phyloP scores from a whole-genome alignment of 2,113 vertebrate species.

The Etheostoma spectabile region DNA sequence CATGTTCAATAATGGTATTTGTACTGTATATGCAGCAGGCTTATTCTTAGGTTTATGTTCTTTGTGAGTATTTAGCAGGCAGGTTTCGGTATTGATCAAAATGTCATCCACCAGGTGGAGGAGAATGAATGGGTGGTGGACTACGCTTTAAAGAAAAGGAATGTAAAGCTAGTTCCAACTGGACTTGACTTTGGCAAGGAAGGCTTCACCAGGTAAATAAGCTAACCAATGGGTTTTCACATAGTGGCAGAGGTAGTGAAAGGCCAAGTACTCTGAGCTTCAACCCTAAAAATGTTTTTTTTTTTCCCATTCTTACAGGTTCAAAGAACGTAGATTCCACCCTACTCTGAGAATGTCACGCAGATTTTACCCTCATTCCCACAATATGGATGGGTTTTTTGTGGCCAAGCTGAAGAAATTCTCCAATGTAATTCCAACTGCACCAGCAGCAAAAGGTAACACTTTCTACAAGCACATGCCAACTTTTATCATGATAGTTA shows the following conservation, averaged over 20 bases:
- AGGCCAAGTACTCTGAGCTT: not conserved
- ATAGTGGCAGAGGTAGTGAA: not conserved
- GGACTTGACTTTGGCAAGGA: conserved; percentile 97
- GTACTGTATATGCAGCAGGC: not conserved
- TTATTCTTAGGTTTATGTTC: not conserved
- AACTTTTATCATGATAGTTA: not conserved
- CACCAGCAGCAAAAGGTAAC: conserved; percentile 75
- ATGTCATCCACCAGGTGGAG: conserved; percentile 87
- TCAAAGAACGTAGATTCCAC: conserved; percentile 93
- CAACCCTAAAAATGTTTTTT: not conserved
- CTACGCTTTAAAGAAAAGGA: conserved; percentile 96
- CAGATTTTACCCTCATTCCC: conserved; percentile 95
- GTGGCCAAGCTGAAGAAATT: conserved; percentile 97
- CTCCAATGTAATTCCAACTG: conserved; percentile 89
- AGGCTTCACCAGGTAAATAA: conserved; percentile 91
- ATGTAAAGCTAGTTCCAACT: conserved; percentile 93
- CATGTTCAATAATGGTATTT: conserved; percentile 93
- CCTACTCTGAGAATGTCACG: conserved; percentile 88
- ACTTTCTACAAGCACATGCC: not conserved
- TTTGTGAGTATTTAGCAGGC: not conserved
- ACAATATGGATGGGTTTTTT: conserved; percentile 99
- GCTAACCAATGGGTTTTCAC: not conserved
- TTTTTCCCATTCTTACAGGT: conserved; percentile 80
- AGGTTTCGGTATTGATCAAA: not conserved
- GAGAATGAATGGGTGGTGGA: conserved; percentile 99